Evolutionary conservation across 2,888 invertebrate genomes (phyloP), one percentile per base, ranked within the genome.

Genomic region (Brassicogethes aeneus): DNA sequence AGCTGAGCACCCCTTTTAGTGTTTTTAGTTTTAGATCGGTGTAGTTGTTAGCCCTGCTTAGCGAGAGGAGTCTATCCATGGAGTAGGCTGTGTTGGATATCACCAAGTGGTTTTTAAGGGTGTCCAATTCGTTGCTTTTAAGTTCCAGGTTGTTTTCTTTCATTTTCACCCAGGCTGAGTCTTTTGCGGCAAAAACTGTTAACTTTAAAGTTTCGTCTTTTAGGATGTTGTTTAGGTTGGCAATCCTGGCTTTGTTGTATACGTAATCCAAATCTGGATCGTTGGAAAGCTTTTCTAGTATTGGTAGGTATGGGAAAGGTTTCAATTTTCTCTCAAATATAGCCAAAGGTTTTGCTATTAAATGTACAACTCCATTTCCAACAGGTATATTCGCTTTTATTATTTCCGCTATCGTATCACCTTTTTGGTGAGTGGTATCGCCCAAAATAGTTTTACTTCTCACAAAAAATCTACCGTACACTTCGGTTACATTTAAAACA

Each of bases 131-230:
- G 82, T 85, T 37, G 12, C 51, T 48, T 7, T 17, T 34, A 16
- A 49, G 34, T 43, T 48, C 37, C 41, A 58, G 48, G 13, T 42
- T 37, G 5, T 40, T 29, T 14, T 46, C 34, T 16, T 43, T 23
- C 43, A 48, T 42, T 3, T 50, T 77, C 34, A 76, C 73, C 95
- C 94, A 95, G 36, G 90, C 92, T 54, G 78, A 77, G 61, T 95
- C 86, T 16, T 83, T 78, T 0, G 94, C 91, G 3, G 89, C 88
- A 60, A 95, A 92, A 65, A 86, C 88, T 1, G 95, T 95, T 68
- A 83, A 91, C 33, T 84, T 78, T 50, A 81, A 80, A 45, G 49
- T 47, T 3, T 44, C 39, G 10, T 46, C 83, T 78, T 54, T 77
- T 76, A 50, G 90, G 68, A 60, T 83, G 79, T 16, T 77, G 63